Percentiles rank a stretch among this genome's conserved stretches.
Evolutionary conservation across 2,113 vertebrate genomes (phyloP).

Genomic region (Crotophaga sulcirostris): DNA sequence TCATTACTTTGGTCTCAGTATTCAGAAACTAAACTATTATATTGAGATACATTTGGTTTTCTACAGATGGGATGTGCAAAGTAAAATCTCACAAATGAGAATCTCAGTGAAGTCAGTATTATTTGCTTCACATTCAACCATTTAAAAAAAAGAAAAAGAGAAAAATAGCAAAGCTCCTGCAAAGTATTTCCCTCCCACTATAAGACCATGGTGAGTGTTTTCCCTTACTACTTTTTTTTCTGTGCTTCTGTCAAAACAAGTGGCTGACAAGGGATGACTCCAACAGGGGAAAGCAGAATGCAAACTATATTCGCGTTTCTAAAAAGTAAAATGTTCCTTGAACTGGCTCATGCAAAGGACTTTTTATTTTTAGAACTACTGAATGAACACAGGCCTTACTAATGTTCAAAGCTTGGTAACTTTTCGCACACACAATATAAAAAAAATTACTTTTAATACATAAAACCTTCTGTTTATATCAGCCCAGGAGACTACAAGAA

Average conservation of each 20-base stretch:
- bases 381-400: not conserved
- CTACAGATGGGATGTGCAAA: not conserved
- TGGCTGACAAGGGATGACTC: not conserved
- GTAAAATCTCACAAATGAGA: not conserved
- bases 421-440: not conserved
- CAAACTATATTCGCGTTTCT: not conserved
- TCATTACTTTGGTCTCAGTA: not conserved
- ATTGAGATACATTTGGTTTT: not conserved
- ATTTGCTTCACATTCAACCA: not conserved
- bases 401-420: not conserved
- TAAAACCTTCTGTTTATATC: not conserved
- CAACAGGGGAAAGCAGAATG: not conserved
- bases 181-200: not conserved
- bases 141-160: not conserved
- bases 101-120: not conserved
- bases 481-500: not conserved
- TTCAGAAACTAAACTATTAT: not conserved
- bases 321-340: not conserved
- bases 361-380: not conserved
- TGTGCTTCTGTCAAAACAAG: not conserved
- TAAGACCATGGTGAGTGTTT: not conserved
- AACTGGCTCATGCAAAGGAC: not conserved
- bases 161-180: accelerated
- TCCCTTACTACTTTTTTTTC: not conserved
- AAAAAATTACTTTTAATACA: not conserved